phyloP scores from a whole-genome alignment of 2,797 vertebrate genomes.

The Microchirus variegatus region DNA sequence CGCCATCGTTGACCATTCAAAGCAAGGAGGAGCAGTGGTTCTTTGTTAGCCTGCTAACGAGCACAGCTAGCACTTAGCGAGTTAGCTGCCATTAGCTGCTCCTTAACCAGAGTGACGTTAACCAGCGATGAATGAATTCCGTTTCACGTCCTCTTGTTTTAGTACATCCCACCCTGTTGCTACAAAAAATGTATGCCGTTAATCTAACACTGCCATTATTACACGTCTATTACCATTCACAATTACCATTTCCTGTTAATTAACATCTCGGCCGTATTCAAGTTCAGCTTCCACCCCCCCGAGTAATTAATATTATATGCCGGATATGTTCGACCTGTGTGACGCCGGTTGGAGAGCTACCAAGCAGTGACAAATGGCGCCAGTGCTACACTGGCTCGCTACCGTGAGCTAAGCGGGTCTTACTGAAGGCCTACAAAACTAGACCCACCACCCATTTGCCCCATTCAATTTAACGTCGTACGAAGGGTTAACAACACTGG shows the following conservation, averaged over 20 bases:
- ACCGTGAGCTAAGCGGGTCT: slow-evolving; percentile 64
- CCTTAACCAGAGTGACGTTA: slow-evolving; percentile 45
- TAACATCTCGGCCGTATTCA: slow-evolving; percentile 23
- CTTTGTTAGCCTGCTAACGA: slow-evolving; percentile 78
- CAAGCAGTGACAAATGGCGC: slow-evolving; percentile 47
- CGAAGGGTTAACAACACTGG: slow-evolving; percentile 1
- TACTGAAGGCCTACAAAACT: slow-evolving; percentile 47
- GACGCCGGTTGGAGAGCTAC: slow-evolving; percentile 54
- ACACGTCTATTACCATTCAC: background rate
- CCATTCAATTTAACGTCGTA: slow-evolving; percentile 36
- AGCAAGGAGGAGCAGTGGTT: slow-evolving; percentile 67
- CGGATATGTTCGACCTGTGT: slow-evolving; percentile 22
- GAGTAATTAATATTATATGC: slow-evolving; percentile 5
- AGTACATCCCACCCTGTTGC: background rate
- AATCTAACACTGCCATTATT: background rate
- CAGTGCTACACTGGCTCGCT: slow-evolving; percentile 26
- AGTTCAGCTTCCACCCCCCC: slow-evolving; percentile 35
- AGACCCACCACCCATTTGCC: slow-evolving; percentile 50
- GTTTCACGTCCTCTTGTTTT: slow-evolving; percentile 37
- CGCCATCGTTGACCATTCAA: slow-evolving; percentile 53
- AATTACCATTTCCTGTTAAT: background rate
- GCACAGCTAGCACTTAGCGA: slow-evolving; percentile 55
- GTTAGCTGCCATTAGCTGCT: slow-evolving; percentile 62
- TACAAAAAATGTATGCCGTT: too few species aligned
- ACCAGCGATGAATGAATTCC: slow-evolving; percentile 41